These are phyloP conservation scores for Antedon mediterranea DNA, from an alignment of 53 echinoderm and acorn worm genomes.

Conservation along the genomic window DNA sequence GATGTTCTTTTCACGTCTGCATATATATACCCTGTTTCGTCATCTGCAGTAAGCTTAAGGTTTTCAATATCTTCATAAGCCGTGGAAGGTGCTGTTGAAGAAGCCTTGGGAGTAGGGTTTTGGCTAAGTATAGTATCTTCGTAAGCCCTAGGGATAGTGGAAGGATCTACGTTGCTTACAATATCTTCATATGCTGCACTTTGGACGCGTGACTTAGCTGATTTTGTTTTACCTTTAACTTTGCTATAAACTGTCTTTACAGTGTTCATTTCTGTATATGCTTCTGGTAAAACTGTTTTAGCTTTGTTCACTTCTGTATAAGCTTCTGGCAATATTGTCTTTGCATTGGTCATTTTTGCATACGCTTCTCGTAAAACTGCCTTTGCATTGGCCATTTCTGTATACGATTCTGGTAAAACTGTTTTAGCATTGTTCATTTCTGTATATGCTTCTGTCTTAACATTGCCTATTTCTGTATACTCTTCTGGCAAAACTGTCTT, in stretches of 20 bases:
- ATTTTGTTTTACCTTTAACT: not conserved
- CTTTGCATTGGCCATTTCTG: not conserved
- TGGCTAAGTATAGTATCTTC: too few species aligned
- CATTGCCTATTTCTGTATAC: not conserved
- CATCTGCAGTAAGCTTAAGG: not conserved
- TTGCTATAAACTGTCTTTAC: not conserved
- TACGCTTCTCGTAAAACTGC: too few species aligned
- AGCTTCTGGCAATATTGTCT: constrained; percentile 28
- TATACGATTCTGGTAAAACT: constrained; percentile 20
- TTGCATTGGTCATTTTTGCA: too few species aligned
- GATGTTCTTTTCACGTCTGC: not conserved
- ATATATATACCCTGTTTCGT: not conserved
- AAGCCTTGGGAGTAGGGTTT: too few species aligned
- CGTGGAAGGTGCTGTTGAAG: too few species aligned
- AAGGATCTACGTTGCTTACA: too few species aligned
- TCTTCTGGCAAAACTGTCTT: not conserved
- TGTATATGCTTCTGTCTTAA: too few species aligned
- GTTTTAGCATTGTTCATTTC: constrained; percentile 8
- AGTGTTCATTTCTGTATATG: too few species aligned
- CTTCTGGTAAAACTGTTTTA: too few species aligned
- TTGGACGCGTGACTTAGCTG: not conserved
- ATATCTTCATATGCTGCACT: not conserved
- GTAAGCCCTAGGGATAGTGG: not conserved
- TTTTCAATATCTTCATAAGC: not conserved
- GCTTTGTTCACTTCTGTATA: not conserved